A percentile compares a stretch with the other conserved stretches of the same genome.
Conservation (phyloP, 2,888 invertebrate species). For the Drosophila subsilvestris region DNA sequence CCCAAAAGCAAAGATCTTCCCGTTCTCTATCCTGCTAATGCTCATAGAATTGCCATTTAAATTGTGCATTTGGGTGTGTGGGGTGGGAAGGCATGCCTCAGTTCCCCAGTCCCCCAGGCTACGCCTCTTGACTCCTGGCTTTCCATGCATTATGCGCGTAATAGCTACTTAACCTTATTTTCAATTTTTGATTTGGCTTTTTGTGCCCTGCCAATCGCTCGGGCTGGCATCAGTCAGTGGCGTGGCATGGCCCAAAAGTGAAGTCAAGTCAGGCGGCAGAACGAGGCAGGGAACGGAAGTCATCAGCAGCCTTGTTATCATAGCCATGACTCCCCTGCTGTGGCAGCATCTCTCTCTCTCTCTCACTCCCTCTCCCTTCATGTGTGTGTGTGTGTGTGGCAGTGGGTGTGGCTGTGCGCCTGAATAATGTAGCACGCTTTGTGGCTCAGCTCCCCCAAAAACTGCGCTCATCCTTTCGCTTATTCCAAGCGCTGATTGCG, state of each 20-base stretch:
- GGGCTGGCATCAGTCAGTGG: constrained; percentile 5
- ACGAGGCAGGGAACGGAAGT: constrained; percentile 63
- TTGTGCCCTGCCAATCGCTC: constrained; percentile 17
- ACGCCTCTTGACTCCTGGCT: neutral
- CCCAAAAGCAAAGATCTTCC: constrained; percentile 31
- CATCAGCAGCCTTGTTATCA: constrained; percentile 78
- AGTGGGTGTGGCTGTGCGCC: constrained; percentile 14
- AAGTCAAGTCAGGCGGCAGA: constrained; percentile 39
- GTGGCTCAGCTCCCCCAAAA: constrained; percentile 48
- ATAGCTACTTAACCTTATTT: constrained; percentile 81
- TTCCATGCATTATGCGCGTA: constrained; percentile 60
- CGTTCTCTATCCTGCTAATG: neutral
- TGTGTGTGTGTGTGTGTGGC: constrained; percentile 27
- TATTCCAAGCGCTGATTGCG: constrained; percentile 69
- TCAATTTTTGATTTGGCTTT: constrained; percentile 76
- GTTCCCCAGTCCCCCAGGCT: constrained; percentile 10
- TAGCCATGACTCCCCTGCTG: constrained; percentile 30
- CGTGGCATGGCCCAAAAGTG: constrained; percentile 13
- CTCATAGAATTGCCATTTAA: constrained; percentile 49
- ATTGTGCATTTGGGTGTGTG: constrained; percentile 21
- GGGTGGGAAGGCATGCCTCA: constrained; percentile 34
- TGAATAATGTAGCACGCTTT: constrained; percentile 71
- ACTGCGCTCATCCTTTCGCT: constrained; percentile 55
- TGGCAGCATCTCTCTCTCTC: neutral
- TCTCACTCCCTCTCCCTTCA: neutral